These are phyloP conservation scores for Diplodus puntazzo DNA, from an alignment of 2,797 vertebrate genomes.

Conservation along the genomic window DNA sequence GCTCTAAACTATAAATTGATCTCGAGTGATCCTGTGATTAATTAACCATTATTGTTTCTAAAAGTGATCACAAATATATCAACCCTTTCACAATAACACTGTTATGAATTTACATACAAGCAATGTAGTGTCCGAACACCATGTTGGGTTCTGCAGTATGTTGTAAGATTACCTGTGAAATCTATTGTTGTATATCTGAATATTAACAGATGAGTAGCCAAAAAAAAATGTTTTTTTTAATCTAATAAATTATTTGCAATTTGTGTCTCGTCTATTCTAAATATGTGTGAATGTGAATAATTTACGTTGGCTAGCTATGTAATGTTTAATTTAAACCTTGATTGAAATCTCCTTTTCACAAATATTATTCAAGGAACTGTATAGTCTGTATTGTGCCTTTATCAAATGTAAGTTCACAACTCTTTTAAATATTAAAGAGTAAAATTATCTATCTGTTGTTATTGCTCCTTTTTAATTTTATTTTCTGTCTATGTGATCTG, in stretches of 20 bases:
- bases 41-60: neutral
- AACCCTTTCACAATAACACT: neutral
- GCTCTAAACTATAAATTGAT: neutral
- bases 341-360: neutral
- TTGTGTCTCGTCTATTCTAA: slow-evolving; percentile 21
- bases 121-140: neutral
- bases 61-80: too few species aligned
- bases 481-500: neutral
- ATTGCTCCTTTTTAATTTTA: neutral
- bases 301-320: neutral
- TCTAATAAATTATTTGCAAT: slow-evolving; percentile 52
- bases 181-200: neutral
- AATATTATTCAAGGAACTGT: neutral
- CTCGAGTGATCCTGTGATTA: neutral
- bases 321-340: neutral
- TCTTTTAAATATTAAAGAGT: slow-evolving; percentile 11
- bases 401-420: neutral
- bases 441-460: neutral
- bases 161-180: neutral
- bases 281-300: slow-evolving; percentile 9
- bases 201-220: neutral
- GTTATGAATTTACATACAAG: neutral
- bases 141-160: neutral
- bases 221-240: slow-evolving; percentile 18
- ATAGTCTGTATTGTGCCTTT: slow-evolving; percentile 3